Evolutionary conservation across 1,140 invertebrate species (phyloP).

Genomic region (Batillaria attramentaria): DNA sequence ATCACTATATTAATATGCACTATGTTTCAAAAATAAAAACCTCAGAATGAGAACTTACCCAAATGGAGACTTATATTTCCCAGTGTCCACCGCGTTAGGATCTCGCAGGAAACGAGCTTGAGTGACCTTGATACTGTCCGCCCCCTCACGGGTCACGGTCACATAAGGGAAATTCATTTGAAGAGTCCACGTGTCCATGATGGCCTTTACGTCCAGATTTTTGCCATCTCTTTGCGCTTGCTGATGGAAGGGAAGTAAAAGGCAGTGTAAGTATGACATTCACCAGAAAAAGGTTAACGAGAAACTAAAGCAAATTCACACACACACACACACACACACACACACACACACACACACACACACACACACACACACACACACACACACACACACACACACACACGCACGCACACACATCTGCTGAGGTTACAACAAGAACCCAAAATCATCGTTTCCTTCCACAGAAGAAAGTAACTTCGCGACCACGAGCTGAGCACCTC

Average conservation of each 20-base stretch:
- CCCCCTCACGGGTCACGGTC: constrained; percentile 74
- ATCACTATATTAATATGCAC: no score
- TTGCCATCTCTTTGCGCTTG: constrained; percentile 45
- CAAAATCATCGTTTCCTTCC: no score
- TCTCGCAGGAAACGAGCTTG: constrained; percentile 57
- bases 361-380: constrained; percentile 18
- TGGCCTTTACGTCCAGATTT: constrained; percentile 74
- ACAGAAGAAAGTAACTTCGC: no score
- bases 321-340: constrained; percentile 16
- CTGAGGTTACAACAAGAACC: no score
- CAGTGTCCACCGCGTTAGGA: constrained; percentile 49
- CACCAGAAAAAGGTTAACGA: not conserved
- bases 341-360: constrained; percentile 18
- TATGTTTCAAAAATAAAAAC: no score
- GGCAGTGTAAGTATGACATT: not conserved
- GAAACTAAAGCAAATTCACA: not conserved
- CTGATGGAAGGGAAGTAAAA: no score
- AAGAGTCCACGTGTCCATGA: constrained; percentile 93
- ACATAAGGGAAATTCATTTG: constrained; percentile 91
- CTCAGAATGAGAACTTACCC: constrained; percentile 19
- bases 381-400: constrained; percentile 12
- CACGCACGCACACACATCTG: not conserved
- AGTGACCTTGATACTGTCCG: constrained; percentile 30
- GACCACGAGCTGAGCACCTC: no score
- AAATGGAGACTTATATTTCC: constrained; percentile 51